Evolutionary conservation across 2,888 invertebrate species (phyloP), one percentile per base, ranked within the genome.

Genomic region (Exephanes ischioxanthus): DNA sequence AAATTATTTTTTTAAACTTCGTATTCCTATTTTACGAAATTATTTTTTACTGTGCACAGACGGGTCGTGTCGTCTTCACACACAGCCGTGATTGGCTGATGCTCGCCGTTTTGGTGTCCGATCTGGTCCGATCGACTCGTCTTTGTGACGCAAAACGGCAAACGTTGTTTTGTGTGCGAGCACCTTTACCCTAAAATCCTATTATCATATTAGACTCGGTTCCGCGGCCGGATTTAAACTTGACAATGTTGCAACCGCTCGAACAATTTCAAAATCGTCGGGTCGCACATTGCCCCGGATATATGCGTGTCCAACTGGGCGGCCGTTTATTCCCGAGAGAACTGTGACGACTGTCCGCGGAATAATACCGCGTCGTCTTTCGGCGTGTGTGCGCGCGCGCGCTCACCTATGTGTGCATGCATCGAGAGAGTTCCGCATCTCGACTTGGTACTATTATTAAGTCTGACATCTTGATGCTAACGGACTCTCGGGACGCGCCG

Each of bases 391-490:
- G 48, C 53, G 51, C 14, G 48, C 71, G 4, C 41, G 48, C 48
- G n/a, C 26, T 16, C 53, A 45, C 6, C 7, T 41, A 63, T n/a
- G n/a, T 77, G 6, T 53, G 45, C n/a, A 48, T 48, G 11, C 68
- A 83, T 80, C 80, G 55, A 83, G 61, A 61, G 67, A 77, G 80
- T 71, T 73, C 76, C 76, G 80, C 53, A 66, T 55, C 68, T 72
- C 83, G 85, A 76, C 83, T 85, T 61, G n/a, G 83, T 83, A 86
- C 86, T 86, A 86, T 86, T 86, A 86, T 86, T 86, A 86, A 86
- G 80, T 86, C 83, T 77, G 86, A 83, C 77, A 86, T 86, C 80
- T 83, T 73, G 80, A 80, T 80, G 86, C 77, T 71, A 80, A 86
- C 83, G 83, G 77, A 78, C 83, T 86, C 83, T 83, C 55, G 41